Percentiles rank a stretch among this genome's conserved stretches.
Conservation (phyloP, 1,140 invertebrate genomes). For the Atopsyche davidsoni region DNA sequence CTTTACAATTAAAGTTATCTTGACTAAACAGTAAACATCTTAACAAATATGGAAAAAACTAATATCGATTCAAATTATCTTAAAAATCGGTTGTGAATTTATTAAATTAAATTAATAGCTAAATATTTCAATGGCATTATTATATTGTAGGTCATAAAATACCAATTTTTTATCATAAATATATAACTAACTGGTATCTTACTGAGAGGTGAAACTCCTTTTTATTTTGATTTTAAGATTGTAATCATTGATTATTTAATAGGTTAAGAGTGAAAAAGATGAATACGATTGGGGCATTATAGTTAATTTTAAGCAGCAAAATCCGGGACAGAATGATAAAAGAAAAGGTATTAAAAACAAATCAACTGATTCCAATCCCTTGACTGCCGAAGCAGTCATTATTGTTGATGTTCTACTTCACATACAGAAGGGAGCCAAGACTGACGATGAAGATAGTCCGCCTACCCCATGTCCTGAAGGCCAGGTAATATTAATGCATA, state of each 20-base stretch:
- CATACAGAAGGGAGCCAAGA: slow-evolving; percentile 51
- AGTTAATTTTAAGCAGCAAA: slow-evolving; percentile 83
- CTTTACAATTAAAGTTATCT: slow-evolving; percentile 55
- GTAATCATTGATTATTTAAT: too few species aligned
- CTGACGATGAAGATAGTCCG: slow-evolving; percentile 50
- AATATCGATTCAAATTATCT: slow-evolving; percentile 10
- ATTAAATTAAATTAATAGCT: too few species aligned
- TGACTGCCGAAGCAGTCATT: slow-evolving; percentile 55
- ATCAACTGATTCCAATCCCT: slow-evolving; percentile 49
- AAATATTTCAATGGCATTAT: too few species aligned
- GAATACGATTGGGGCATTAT: slow-evolving; percentile 96
- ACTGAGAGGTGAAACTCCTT: too few species aligned
- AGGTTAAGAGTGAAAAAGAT: slow-evolving; percentile 79
- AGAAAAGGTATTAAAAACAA: slow-evolving; percentile 40
- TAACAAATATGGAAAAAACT: slow-evolving; percentile 11
- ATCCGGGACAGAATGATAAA: slow-evolving; percentile 36
- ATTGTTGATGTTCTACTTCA: slow-evolving; percentile 81
- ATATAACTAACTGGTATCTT: too few species aligned
- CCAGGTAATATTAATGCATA: slow-evolving; percentile 40
- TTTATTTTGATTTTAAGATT: too few species aligned
- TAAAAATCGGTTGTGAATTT: slow-evolving; percentile 10
- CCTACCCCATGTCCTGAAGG: slow-evolving; percentile 59
- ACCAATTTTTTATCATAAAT: too few species aligned
- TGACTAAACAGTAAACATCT: too few species aligned
- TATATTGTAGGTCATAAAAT: too few species aligned